phyloP scores from a whole-genome alignment of 2,888 invertebrate species.

The Cancer borealis region DNA sequence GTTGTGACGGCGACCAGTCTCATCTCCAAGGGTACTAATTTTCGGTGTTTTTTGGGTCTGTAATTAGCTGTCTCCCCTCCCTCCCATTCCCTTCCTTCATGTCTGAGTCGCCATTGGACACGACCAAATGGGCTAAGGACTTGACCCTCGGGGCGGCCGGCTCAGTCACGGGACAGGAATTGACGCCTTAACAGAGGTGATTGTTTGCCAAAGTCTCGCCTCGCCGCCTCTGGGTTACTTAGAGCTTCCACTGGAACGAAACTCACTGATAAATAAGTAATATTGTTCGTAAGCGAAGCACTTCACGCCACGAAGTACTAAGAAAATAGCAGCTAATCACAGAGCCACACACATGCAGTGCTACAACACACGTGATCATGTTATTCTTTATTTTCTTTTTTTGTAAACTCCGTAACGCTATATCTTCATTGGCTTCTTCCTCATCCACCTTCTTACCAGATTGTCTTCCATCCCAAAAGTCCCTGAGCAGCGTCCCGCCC shows the following conservation, averaged over 20 bases:
- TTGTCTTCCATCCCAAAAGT: not conserved
- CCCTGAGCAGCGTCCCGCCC: slow-evolving; percentile 30
- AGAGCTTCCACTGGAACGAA: not conserved
- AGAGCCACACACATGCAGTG: not conserved
- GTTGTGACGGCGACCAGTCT: not conserved
- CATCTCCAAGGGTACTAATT: not conserved
- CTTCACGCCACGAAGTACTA: slow-evolving; percentile 4
- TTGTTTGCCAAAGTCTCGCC: not conserved
- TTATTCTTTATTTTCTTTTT: not conserved
- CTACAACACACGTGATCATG: slow-evolving; percentile 15
- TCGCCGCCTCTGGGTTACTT: not conserved
- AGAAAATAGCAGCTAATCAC: not conserved
- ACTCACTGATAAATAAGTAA: not conserved
- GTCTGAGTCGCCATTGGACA: not conserved
- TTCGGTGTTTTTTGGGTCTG: not conserved
- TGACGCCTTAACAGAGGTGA: slow-evolving; percentile 4
- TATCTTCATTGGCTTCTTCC: slow-evolving; percentile 28
- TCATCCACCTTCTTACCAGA: slow-evolving; percentile 17
- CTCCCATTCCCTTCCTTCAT: slow-evolving; percentile 7
- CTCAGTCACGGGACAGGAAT: not conserved
- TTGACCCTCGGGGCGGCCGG: not conserved
- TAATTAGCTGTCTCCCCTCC: not conserved
- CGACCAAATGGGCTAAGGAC: not conserved
- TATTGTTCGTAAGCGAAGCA: not conserved
- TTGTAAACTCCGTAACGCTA: not conserved